phyloP scores from a whole-genome alignment of 2,888 invertebrate genomes.

The Uloborus plumipes region DNA sequence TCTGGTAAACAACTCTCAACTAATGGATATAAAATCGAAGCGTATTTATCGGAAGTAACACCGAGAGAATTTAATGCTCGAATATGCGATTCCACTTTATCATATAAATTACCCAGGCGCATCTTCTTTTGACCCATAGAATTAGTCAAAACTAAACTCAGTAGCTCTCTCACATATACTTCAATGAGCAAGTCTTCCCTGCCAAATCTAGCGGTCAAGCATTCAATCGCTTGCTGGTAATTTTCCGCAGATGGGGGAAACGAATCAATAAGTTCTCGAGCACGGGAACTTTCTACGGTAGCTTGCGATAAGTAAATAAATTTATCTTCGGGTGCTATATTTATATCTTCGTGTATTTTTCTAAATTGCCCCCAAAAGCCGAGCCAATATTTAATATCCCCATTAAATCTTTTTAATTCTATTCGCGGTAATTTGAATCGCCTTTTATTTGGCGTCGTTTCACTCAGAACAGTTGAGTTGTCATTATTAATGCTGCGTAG shows the following conservation, averaged over 20 bases:
- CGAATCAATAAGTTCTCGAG: constrained; percentile 66
- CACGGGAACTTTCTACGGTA: constrained; percentile 65
- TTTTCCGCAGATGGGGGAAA: constrained; percentile 65
- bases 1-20: not conserved
- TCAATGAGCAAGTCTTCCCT: constrained; percentile 67
- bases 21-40: not conserved
- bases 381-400: constrained; percentile 52
- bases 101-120: not conserved
- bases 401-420: constrained; percentile 67
- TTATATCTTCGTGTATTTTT: constrained; percentile 67
- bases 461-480: too few relatives aligned
- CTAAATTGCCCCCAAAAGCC: constrained; percentile 67
- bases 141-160: constrained; percentile 66
- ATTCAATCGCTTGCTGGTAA: constrained; percentile 67
- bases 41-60: constrained; percentile 1
- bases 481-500: too few relatives aligned
- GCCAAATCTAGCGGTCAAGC: constrained; percentile 54
- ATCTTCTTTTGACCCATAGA: not conserved
- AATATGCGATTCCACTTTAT: not conserved
- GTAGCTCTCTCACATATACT: constrained; percentile 68
- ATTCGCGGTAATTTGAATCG: constrained; percentile 64
- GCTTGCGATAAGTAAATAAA: constrained; percentile 67
- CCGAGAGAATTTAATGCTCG: not conserved
- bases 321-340: constrained; percentile 24
- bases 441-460: not conserved